Conservation (phyloP, 2,888 invertebrate genomes). For the Lissocephala sabroskyi region DNA sequence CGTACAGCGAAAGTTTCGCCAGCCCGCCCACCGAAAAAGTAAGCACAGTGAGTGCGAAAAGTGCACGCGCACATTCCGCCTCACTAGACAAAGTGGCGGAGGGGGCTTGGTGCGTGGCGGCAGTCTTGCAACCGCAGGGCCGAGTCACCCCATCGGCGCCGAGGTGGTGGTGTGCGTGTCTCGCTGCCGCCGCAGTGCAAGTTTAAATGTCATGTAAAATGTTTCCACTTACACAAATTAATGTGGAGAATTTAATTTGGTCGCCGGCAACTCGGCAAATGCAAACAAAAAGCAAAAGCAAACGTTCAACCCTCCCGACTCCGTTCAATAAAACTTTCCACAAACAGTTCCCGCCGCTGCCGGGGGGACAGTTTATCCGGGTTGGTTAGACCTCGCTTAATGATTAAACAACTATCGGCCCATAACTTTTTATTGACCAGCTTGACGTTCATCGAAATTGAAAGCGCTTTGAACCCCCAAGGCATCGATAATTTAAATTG, state of each 20-base stretch:
- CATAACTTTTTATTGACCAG: too few relatives aligned
- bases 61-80: conserved; percentile 52
- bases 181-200: conserved; percentile 32
- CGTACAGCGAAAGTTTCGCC: conserved; percentile 44
- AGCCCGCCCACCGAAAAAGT: conserved; percentile 27
- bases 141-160: conserved; percentile 35
- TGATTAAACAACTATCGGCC: too few relatives aligned
- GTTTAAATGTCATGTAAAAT: conserved; percentile 66
- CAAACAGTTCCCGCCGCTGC: too few relatives aligned
- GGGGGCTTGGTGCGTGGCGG: conserved; percentile 48
- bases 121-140: conserved; percentile 9
- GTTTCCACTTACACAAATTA: conserved; percentile 65
- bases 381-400: too few relatives aligned
- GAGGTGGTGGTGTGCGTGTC: neutral
- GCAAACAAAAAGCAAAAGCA: neutral
- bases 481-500: too few relatives aligned
- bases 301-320: too few relatives aligned
- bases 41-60: conserved; percentile 32
- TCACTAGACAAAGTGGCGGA: conserved; percentile 64
- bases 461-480: too few relatives aligned
- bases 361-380: too few relatives aligned
- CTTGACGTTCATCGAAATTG: too few relatives aligned
- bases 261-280: conserved; percentile 31
- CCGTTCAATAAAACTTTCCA: too few relatives aligned
- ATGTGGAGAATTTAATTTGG: conserved; percentile 61